Evolutionary conservation across 2,113 vertebrate genomes (phyloP).

Genomic region (Otocyon megalotis): DNA sequence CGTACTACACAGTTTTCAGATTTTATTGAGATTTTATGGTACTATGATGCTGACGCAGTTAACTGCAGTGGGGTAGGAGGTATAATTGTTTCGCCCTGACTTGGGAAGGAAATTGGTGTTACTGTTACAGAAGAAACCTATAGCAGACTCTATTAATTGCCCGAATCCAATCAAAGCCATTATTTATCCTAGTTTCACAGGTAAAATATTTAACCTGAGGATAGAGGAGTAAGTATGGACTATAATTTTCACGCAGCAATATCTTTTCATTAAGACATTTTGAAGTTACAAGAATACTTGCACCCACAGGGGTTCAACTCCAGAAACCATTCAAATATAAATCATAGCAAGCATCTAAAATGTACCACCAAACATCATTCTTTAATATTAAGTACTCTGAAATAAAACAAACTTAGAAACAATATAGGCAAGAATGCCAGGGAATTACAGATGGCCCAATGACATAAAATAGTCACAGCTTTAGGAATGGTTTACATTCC

Average conservation of each 20-base stretch:
- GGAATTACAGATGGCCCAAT: constrained; percentile 42
- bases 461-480: neutral
- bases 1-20: constrained; percentile 85
- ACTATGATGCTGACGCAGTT: constrained; percentile 77
- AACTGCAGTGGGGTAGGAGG: constrained; percentile 68
- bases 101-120: constrained; percentile 63
- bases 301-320: constrained; percentile 49
- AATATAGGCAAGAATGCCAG: constrained; percentile 47
- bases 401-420: constrained; percentile 68
- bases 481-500: neutral
- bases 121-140: constrained; percentile 77
- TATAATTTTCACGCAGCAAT: constrained; percentile 69
- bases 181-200: constrained; percentile 79
- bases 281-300: constrained; percentile 55
- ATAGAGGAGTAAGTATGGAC: constrained; percentile 50
- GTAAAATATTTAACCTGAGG: constrained; percentile 78
- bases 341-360: constrained; percentile 62
- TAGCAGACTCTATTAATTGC: constrained; percentile 84
- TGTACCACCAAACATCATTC: constrained; percentile 34
- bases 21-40: constrained; percentile 89
- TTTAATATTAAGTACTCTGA: constrained; percentile 49
- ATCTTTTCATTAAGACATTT: constrained; percentile 70
- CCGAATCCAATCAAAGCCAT: constrained; percentile 79
- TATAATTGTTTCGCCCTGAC: constrained; percentile 73
- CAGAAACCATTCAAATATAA: constrained; percentile 71